phyloP scores from a whole-genome alignment of 2,888 invertebrate species.

The Cosmia trapezina region DNA sequence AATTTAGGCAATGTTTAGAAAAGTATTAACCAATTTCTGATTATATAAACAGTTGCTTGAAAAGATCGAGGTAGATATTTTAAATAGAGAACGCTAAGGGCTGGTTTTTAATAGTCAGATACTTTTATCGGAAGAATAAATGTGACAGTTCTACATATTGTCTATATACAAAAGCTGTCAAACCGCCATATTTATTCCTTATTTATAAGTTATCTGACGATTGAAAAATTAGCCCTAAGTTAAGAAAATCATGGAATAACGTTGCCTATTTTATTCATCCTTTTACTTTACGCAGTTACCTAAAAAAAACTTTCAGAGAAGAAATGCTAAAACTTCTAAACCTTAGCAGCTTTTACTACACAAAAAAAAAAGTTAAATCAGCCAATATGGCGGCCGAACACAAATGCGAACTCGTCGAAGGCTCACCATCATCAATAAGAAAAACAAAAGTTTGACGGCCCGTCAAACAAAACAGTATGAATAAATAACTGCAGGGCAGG shows the following conservation, averaged over 20 bases:
- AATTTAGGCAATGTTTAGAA: not conserved
- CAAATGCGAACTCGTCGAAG: constrained; percentile 37
- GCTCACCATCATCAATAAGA: constrained; percentile 65
- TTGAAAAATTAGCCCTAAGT: too few species aligned
- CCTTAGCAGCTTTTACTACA: not conserved
- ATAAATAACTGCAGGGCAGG: constrained; percentile 72
- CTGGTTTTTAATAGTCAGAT: too few species aligned
- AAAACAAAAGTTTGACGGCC: constrained; percentile 77
- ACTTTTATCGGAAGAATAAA: too few species aligned
- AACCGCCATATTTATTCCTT: too few species aligned
- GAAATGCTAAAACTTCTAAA: constrained; percentile 23
- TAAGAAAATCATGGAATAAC: not conserved
- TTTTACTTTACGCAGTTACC: too few species aligned
- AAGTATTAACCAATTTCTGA: not conserved
- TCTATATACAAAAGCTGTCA: too few species aligned
- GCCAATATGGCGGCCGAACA: constrained; percentile 36
- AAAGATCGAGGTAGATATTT: not conserved
- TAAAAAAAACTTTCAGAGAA: constrained; percentile 3
- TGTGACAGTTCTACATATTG: too few species aligned
- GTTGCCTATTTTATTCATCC: not conserved
- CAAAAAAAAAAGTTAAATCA: constrained; percentile 24
- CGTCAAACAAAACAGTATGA: constrained; percentile 81
- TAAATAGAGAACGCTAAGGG: not conserved
- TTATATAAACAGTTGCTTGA: not conserved
- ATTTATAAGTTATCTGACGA: too few species aligned